These are phyloP conservation scores for Chironomus tepperi DNA, from an alignment of 1,140 invertebrate genomes.

Conservation along the genomic window DNA sequence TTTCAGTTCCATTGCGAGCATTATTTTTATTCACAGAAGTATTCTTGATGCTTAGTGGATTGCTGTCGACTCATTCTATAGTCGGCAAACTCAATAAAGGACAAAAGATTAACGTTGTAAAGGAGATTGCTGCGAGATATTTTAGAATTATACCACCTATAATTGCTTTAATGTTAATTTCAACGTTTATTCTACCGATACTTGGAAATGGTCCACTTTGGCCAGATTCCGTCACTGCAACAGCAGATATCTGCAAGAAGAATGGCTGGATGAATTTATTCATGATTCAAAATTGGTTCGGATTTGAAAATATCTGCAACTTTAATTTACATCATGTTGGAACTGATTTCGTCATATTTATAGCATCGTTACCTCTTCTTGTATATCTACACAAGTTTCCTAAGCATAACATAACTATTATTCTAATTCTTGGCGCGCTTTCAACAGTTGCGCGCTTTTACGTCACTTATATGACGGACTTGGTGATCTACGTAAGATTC, in stretches of 20 bases:
- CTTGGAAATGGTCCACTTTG: neutral
- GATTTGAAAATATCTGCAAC: neutral
- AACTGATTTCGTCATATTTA: neutral
- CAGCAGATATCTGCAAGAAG: neutral
- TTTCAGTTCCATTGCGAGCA: slow-evolving; percentile 53
- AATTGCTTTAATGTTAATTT: neutral
- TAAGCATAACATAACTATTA: neutral
- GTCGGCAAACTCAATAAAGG: slow-evolving; percentile 42
- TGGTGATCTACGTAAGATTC: neutral
- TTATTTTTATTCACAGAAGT: slow-evolving; percentile 58
- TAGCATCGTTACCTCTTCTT: neutral
- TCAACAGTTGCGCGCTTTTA: neutral
- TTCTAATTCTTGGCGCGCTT: neutral
- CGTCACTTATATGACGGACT: neutral
- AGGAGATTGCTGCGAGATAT: slow-evolving; percentile 35
- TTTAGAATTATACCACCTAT: slow-evolving; percentile 34
- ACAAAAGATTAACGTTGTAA: slow-evolving; percentile 39
- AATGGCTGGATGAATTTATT: neutral
- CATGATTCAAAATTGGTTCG: slow-evolving; percentile 19
- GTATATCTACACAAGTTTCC: neutral
- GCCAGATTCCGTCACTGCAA: neutral
- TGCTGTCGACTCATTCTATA: slow-evolving; percentile 51
- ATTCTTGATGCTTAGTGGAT: slow-evolving; percentile 56
- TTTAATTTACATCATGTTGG: neutral
- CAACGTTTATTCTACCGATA: neutral